phyloP scores from a whole-genome alignment of 37 sponge, comb jelly and placozoan genomes.

The Beroe ovata region DNA sequence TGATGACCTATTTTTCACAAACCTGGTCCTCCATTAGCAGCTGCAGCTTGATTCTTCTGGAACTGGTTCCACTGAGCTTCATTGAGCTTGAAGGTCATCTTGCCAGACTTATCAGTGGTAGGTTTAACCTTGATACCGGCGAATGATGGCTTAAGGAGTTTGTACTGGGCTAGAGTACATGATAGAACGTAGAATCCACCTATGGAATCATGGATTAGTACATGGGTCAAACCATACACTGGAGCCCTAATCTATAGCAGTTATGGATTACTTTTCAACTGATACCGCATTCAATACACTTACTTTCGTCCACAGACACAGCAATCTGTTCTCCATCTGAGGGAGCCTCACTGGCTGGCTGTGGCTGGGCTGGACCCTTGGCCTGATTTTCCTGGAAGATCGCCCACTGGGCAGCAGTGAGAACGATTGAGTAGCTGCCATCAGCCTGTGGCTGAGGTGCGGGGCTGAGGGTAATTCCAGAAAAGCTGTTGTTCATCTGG shows the following conservation, averaged over 20 bases:
- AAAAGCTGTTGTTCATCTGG: not conserved
- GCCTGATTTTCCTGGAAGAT: constrained; percentile 56
- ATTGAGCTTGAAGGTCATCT: constrained; percentile 29
- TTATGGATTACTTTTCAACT: too few species aligned
- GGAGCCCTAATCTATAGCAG: too few species aligned
- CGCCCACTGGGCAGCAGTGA: constrained; percentile 10
- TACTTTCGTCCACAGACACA: constrained; percentile 17
- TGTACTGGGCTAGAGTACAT: not conserved
- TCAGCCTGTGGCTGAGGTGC: not conserved
- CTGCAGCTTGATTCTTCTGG: constrained; percentile 16
- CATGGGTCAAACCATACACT: too few species aligned
- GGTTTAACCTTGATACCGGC: constrained; percentile 38
- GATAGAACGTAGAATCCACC: not conserved
- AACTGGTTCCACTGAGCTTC: constrained; percentile 47
- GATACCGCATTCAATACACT: too few species aligned
- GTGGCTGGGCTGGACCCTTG: not conserved
- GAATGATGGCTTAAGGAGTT: not conserved
- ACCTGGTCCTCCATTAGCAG: constrained; percentile 16
- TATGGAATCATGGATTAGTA: too few species aligned
- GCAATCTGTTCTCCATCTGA: not conserved
- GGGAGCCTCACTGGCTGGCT: not conserved
- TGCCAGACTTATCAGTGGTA: constrained; percentile 7
- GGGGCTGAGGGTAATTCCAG: constrained; percentile 9
- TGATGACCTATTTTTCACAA: too few species aligned
- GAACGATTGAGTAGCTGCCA: not conserved